Base-by-base conservation (phyloP, 2,888 invertebrate genomes). In the Dilophus febrilis region DNA sequence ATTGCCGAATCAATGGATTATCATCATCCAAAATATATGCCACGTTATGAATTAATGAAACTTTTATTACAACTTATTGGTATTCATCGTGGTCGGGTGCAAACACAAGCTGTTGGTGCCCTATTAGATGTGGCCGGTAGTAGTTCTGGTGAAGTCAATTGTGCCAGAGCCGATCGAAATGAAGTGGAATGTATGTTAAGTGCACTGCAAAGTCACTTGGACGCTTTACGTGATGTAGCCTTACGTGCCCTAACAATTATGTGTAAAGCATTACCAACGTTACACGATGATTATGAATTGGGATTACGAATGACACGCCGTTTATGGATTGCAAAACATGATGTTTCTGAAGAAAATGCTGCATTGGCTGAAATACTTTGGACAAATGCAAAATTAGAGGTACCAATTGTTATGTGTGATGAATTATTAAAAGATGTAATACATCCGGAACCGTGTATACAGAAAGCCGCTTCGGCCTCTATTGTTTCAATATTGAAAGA, bases 311-410 rank as follows among this genome's bases (percentile, higher is more conserved):
- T 87, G 34, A 72, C 72, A 28, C 75, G 78, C 48, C 68, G 88
- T 39, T 67, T 92, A 34, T 87, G 86, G 77, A 71, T 92, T 39
- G 81, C 87, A 1, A 78, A 73, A 45, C 85, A 78, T 58, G 94
- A 94, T 63, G 65, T 74, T 1, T 71, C 71, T 7, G 77, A 77
- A 31, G 80, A 84, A 43, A 87, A 87, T 52, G 68, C 76, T 47
- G 59, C 65, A 26, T 61, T 77, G 14, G 79, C 78, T 0, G 62
- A 66, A 16, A 62, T 70, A 34, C 54, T 81, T n/a, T 81, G 80
- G 80, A 59, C 65, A 18, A 55, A 58, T 10, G 64, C 70, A 2
- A 54, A 64, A n/a, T 59, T 78, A 43, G 53, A 61, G 11, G 63
- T 68, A 29, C 66, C 72, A 3, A 55, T 57, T 7, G 47, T 51